Evolutionary conservation across 1,140 invertebrate species (phyloP).

Genomic region (Caenorhabditis inopinata): DNA sequence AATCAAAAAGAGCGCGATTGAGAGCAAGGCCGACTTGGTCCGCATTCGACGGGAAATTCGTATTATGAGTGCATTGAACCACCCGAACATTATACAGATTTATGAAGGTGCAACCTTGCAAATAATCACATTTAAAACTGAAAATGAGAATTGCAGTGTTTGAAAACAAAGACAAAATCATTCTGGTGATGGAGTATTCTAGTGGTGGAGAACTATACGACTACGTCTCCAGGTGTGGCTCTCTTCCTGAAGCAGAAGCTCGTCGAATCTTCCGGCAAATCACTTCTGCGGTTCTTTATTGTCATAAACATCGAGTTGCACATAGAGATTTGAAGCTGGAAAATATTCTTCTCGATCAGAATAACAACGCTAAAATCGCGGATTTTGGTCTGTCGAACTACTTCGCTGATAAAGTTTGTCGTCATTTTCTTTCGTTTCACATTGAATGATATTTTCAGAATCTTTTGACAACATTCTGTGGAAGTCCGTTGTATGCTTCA

Average conservation of each 20-base stretch:
- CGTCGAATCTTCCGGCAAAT: slow-evolving; percentile 94
- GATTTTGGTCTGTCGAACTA: slow-evolving; percentile 98
- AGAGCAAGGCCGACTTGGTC: slow-evolving; percentile 91
- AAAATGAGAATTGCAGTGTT: slow-evolving; percentile 52
- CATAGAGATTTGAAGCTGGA: slow-evolving; percentile 97
- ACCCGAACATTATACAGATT: slow-evolving; percentile 98
- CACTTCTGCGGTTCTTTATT: slow-evolving; percentile 93
- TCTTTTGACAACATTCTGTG: slow-evolving; percentile 87
- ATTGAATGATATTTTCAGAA: slow-evolving; percentile 63
- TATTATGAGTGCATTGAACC: slow-evolving; percentile 95
- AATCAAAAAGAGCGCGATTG: slow-evolving; percentile 98
- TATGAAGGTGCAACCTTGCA: slow-evolving; percentile 80
- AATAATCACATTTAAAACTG: neutral
- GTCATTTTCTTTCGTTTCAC: neutral
- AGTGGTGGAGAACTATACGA: slow-evolving; percentile 97
- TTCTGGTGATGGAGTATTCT: slow-evolving; percentile 98
- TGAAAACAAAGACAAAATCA: slow-evolving; percentile 74
- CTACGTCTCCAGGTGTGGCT: slow-evolving; percentile 88
- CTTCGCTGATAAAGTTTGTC: slow-evolving; percentile 77
- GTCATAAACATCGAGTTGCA: slow-evolving; percentile 79
- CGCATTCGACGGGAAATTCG: slow-evolving; percentile 93
- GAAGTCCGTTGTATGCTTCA: slow-evolving; percentile 93
- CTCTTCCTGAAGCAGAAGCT: slow-evolving; percentile 86
- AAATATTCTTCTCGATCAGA: slow-evolving; percentile 92
- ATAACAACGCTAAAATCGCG: slow-evolving; percentile 95